Evolutionary conservation across 2,888 invertebrate genomes (phyloP), one percentile per base, ranked within the genome.

Genomic region (Chrysodeixis includens): DNA sequence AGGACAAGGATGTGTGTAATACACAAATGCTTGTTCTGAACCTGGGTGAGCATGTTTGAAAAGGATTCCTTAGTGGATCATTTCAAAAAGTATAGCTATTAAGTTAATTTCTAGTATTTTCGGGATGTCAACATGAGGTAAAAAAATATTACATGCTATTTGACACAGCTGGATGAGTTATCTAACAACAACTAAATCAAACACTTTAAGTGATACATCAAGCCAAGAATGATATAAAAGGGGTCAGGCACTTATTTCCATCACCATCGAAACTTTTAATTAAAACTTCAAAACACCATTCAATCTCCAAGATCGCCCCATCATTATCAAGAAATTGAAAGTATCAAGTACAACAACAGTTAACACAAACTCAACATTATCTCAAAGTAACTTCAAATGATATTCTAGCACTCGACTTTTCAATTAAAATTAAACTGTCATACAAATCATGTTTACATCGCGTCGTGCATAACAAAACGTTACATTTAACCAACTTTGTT

Each of bases 401-500:
- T 66, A 60, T 30, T 61, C 52, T 61, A 69, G 66, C 68, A 71
- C 65, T 78, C 40, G 63, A 75, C 61, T 75, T 78, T 78, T 68
- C 51, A 72, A 70, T 76, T 74, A 69, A 79, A 81, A 76, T 75
- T 68, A 75, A 83, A 78, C 79, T 79, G 81, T 75, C 82, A 62
- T 76, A 79, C 78, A 81, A 86, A 84, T 83, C 78, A 81, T 79
- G 83, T 82, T 82, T 74, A 82, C 79, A 77, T 56, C 64, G 69
- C 62, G 54, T 60, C 54, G 62, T 73, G 78, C 74, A 76, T 67
- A 71, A 74, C 66, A 70, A 62, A 79, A 79, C 76, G 83, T 84
- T 85, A 87, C 86, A 86, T 88, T 88, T 85, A 84, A 83, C 81
- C 79, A 86, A 86, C 84, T 87, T 83, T 71, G 82, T 83, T 78